Percentiles rank a stretch among this genome's conserved stretches.
phyloP scores from a whole-genome alignment of 2,888 invertebrate genomes.

The Machimus rusticus region DNA sequence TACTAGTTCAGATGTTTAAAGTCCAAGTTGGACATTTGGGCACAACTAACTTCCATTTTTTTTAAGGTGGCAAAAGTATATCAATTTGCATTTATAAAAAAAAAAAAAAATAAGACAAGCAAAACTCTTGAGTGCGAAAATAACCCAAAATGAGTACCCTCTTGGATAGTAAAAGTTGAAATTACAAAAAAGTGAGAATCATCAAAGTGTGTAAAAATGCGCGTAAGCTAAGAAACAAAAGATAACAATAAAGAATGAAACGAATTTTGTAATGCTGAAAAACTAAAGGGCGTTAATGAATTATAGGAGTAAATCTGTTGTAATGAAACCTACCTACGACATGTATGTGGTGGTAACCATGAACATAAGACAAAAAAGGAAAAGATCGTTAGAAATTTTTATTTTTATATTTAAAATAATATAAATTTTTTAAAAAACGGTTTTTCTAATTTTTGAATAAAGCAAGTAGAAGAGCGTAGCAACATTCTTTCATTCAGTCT shows the following conservation, averaged over 20 bases:
- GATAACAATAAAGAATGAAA: constrained; percentile 38
- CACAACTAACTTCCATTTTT: not conserved
- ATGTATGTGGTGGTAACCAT: constrained; percentile 13
- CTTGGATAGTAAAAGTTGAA: not conserved
- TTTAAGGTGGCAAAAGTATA: not conserved
- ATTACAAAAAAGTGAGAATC: constrained; percentile 1
- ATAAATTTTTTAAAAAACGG: constrained; percentile 15
- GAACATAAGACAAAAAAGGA: not conserved
- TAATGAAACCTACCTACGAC: constrained; percentile 17
- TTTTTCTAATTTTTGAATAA: constrained; percentile 15
- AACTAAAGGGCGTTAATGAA: constrained; percentile 18
- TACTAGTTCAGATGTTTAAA: not conserved
- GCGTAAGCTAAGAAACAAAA: constrained; percentile 15
- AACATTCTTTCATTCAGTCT: constrained; percentile 35
- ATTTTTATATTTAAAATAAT: constrained; percentile 34
- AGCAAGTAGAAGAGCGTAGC: not conserved
- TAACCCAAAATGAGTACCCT: not conserved
- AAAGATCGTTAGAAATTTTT: constrained; percentile 5
- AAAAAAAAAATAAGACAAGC: not conserved
- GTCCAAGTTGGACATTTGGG: not conserved
- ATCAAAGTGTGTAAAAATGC: not conserved
- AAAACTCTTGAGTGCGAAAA: not conserved
- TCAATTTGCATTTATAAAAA: not conserved
- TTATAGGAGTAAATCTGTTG: constrained; percentile 14
- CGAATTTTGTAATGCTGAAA: constrained; percentile 38